These are phyloP conservation scores for Drosophila subobscura DNA, from an alignment of 1,140 invertebrate species.

Conservation along the genomic window DNA sequence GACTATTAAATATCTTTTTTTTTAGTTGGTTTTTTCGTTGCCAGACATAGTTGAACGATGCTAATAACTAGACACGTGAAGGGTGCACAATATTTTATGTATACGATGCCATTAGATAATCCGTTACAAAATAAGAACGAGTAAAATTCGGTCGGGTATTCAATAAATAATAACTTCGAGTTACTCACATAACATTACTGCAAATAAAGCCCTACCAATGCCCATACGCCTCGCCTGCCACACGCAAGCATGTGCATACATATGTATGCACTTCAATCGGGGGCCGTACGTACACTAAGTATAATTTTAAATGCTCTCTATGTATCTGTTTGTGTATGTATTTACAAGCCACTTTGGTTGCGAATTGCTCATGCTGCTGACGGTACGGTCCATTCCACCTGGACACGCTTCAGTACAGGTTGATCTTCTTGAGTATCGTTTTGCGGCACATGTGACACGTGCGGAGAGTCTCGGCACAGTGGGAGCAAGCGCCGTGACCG, in stretches of 20 bases:
- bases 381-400: neutral
- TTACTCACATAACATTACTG: constrained; percentile 32
- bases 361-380: constrained; percentile 34
- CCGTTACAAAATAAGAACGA: constrained; percentile 42
- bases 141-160: constrained; percentile 46
- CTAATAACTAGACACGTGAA: constrained; percentile 70
- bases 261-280: too few relatives aligned
- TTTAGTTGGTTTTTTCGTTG: constrained; percentile 67
- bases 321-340: constrained; percentile 41
- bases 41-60: constrained; percentile 64
- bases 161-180: constrained; percentile 71
- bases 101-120: constrained; percentile 42
- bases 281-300: too few relatives aligned
- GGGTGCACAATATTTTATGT: constrained; percentile 48
- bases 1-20: constrained; percentile 64
- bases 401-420: constrained; percentile 87
- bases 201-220: constrained; percentile 13
- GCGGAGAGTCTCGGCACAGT: constrained; percentile 91
- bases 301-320: constrained; percentile 9
- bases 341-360: constrained; percentile 81
- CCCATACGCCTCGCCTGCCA: too few relatives aligned
- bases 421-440: constrained; percentile 94
- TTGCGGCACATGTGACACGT: constrained; percentile 97
- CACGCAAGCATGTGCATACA: too few relatives aligned
- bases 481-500: constrained; percentile 93